Conservation (phyloP, 2,797 vertebrate genomes). For the Selene dorsalis region DNA sequence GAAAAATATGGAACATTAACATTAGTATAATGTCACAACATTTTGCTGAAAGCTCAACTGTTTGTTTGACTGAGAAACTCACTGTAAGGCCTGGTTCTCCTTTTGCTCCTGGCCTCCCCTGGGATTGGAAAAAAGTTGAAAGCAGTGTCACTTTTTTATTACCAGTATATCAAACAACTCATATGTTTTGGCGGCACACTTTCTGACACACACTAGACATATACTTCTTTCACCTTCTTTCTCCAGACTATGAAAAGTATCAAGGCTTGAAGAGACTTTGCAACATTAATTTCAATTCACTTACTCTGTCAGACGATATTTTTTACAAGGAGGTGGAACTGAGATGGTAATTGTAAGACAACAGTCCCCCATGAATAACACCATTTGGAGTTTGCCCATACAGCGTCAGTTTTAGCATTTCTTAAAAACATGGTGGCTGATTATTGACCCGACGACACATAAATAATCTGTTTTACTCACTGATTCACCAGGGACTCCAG, state of each 20-base stretch:
- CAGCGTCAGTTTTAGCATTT: neutral
- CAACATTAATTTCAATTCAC: neutral
- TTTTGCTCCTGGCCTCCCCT: conserved; percentile 88
- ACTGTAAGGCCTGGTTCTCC: conserved; percentile 91
- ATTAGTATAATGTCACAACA: neutral
- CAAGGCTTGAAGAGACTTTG: neutral
- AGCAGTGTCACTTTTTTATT: conserved; percentile 14
- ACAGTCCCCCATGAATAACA: neutral
- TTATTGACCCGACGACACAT: neutral
- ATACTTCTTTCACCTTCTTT: neutral
- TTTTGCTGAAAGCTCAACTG: conserved; percentile 15
- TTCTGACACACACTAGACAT: neutral
- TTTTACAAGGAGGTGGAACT: neutral
- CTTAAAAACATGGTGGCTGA: neutral
- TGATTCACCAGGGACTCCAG: conserved; percentile 85
- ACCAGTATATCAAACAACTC: neutral
- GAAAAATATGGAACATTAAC: conserved; percentile 50
- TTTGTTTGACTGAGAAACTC: conserved; percentile 63
- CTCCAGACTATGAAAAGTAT: neutral
- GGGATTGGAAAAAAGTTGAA: conserved; percentile 32
- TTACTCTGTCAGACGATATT: neutral
- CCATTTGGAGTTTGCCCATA: neutral
- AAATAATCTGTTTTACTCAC: conserved; percentile 77
- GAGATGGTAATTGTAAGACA: neutral
- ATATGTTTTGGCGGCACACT: neutral